phyloP scores from a whole-genome alignment of 2,888 invertebrate genomes.

The Melinaea marsaeus region DNA sequence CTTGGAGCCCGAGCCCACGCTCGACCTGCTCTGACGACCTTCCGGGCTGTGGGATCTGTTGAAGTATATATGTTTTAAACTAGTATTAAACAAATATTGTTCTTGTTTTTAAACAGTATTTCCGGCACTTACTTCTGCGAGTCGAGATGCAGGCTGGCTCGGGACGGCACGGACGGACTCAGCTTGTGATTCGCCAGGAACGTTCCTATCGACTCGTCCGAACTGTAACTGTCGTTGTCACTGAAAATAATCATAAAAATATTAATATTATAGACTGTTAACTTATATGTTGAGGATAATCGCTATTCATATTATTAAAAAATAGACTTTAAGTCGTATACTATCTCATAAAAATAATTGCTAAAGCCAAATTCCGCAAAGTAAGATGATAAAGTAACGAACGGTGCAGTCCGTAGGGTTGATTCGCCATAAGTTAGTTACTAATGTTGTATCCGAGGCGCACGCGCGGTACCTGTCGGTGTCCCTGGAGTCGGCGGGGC shows the following conservation, averaged over 20 bases:
- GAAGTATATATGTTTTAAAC: neutral
- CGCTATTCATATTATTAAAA: too few species aligned
- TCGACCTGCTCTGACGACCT: slow-evolving; percentile 63
- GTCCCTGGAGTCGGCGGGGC: slow-evolving; percentile 79
- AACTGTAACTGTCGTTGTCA: slow-evolving; percentile 81
- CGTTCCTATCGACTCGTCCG: slow-evolving; percentile 81
- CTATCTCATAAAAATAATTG: too few species aligned
- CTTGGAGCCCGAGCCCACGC: slow-evolving; percentile 57
- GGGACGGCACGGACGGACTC: slow-evolving; percentile 64
- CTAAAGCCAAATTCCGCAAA: too few species aligned
- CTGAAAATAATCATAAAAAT: slow-evolving; percentile 51
- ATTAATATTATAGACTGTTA: neutral
- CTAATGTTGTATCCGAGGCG: too few species aligned
- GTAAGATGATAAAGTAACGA: too few species aligned
- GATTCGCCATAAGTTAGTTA: too few species aligned
- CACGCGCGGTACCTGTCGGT: slow-evolving; percentile 74
- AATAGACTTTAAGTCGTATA: too few species aligned
- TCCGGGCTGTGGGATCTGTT: slow-evolving; percentile 64
- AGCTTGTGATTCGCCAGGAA: slow-evolving; percentile 80
- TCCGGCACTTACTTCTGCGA: slow-evolving; percentile 58
- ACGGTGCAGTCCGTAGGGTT: too few species aligned
- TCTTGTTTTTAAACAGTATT: neutral
- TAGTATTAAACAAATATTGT: neutral
- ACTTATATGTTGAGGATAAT: neutral
- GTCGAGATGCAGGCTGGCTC: slow-evolving; percentile 63